These are phyloP conservation scores for Azorinus chamasolen DNA, from an alignment of 2,888 invertebrate species.

Conservation along the genomic window DNA sequence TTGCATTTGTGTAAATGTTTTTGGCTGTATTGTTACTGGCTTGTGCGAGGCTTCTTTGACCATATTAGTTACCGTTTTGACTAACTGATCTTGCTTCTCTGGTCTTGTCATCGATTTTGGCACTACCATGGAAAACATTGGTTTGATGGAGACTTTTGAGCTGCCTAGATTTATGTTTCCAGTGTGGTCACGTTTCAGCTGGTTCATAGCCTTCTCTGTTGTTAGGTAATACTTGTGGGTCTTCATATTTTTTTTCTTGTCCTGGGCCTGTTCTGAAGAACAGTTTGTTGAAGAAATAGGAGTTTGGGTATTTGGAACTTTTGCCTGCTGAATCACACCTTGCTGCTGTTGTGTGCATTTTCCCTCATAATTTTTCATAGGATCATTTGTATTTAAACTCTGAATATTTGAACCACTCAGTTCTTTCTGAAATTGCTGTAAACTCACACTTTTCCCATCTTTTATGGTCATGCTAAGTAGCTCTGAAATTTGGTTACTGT, in stretches of 20 bases:
- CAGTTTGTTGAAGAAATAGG: too few species aligned
- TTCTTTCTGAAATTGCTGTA: conserved; percentile 5
- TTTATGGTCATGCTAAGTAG: conserved; percentile 50
- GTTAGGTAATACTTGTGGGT: conserved; percentile 35
- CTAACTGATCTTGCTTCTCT: conserved; percentile 39
- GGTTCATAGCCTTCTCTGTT: conserved; percentile 27
- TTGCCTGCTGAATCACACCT: too few species aligned
- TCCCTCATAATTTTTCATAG: too few species aligned
- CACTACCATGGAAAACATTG: conserved; percentile 59
- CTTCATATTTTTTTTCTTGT: neutral
- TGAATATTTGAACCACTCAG: too few species aligned
- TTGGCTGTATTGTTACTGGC: neutral
- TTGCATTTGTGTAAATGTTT: too few species aligned
- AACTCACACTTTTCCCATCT: conserved; percentile 12
- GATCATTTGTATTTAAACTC: too few species aligned
- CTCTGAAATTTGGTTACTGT: conserved; percentile 54
- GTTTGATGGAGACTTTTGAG: conserved; percentile 39
- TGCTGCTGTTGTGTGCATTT: too few species aligned
- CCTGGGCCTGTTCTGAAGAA: neutral
- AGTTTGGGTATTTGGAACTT: too few species aligned
- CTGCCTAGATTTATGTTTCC: conserved; percentile 34
- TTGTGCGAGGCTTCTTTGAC: conserved; percentile 26
- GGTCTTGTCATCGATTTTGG: conserved; percentile 49
- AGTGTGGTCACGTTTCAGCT: conserved; percentile 16
- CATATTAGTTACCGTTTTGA: conserved; percentile 47